phyloP scores from a whole-genome alignment of 2,888 invertebrate genomes.

The Xanthia togata region DNA sequence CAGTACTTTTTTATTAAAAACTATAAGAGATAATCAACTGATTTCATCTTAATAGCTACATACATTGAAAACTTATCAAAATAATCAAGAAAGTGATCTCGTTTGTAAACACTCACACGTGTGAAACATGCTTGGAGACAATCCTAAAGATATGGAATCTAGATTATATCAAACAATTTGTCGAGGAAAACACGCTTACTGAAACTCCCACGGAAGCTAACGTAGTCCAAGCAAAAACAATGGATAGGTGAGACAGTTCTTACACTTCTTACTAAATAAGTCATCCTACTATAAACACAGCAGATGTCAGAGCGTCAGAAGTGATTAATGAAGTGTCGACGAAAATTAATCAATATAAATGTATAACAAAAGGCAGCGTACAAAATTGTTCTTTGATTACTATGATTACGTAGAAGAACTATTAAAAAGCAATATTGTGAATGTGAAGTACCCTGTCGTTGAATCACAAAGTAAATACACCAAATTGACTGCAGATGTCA shows the following conservation, averaged over 20 bases:
- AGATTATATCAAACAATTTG: slow-evolving; percentile 63
- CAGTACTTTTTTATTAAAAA: slow-evolving; percentile 32
- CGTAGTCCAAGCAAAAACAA: slow-evolving; percentile 47
- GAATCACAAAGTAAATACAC: slow-evolving; percentile 52
- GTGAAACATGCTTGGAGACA: slow-evolving; percentile 53
- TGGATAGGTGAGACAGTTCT: slow-evolving; percentile 18
- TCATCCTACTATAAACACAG: slow-evolving; percentile 32
- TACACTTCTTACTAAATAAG: slow-evolving; percentile 34
- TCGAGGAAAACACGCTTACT: slow-evolving; percentile 51
- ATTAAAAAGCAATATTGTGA: slow-evolving; percentile 42
- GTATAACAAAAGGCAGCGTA: slow-evolving; percentile 68
- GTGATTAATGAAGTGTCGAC: slow-evolving; percentile 64
- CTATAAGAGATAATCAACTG: slow-evolving; percentile 28
- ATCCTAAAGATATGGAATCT: slow-evolving; percentile 47
- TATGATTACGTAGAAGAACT: slow-evolving; percentile 42
- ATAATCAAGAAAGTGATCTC: slow-evolving; percentile 62
- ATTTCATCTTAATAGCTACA: slow-evolving; percentile 47
- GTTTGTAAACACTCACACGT: slow-evolving; percentile 38
- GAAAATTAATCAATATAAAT: slow-evolving; percentile 64
- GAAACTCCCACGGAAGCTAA: slow-evolving; percentile 61
- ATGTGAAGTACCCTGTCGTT: slow-evolving; percentile 21
- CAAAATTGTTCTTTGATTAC: slow-evolving; percentile 46
- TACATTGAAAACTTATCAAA: slow-evolving; percentile 54
- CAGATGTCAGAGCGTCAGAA: slow-evolving; percentile 61
- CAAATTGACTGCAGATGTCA: slow-evolving; percentile 26